Conservation (phyloP, 2,113 vertebrate species). For the Oceanodroma tethys region DNA sequence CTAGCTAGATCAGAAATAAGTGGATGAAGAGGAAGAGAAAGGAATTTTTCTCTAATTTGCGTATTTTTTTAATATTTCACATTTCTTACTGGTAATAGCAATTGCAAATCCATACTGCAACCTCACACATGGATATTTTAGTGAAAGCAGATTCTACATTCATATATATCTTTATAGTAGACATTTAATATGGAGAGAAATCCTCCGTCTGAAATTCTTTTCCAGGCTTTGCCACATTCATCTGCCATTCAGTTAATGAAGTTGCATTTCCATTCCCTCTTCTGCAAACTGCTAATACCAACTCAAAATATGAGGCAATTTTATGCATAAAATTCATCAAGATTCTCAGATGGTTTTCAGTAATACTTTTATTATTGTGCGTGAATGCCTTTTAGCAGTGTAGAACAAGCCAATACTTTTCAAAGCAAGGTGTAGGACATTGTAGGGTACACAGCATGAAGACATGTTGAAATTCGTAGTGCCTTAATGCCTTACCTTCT, state of each 20-base stretch:
- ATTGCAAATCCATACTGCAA: not conserved
- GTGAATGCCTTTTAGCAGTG: not conserved
- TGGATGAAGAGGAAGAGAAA: not conserved
- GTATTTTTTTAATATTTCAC: not conserved
- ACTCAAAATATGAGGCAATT: not conserved
- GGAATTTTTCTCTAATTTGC: not conserved
- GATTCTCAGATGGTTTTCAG: not conserved
- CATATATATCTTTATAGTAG: not conserved
- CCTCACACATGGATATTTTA: not conserved
- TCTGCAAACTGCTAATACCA: not conserved
- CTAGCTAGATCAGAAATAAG: not conserved
- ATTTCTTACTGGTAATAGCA: not conserved
- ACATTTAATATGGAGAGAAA: not conserved
- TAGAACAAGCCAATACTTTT: not conserved
- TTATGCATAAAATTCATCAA: not conserved
- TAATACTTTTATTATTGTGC: not conserved
- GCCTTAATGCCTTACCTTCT: not conserved
- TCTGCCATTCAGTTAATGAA: not conserved
- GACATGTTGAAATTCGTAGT: not conserved
- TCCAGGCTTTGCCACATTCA: not conserved
- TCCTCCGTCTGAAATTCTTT: not conserved
- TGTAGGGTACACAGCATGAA: not conserved
- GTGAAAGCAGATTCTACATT: not conserved
- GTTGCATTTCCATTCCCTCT: not conserved
- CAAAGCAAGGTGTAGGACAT: not conserved